A percentile compares a stretch with the other conserved stretches of the same genome.
These are phyloP conservation scores for Drosophila lacicola DNA, from an alignment of 2,888 invertebrate genomes.

Conservation along the genomic window DNA sequence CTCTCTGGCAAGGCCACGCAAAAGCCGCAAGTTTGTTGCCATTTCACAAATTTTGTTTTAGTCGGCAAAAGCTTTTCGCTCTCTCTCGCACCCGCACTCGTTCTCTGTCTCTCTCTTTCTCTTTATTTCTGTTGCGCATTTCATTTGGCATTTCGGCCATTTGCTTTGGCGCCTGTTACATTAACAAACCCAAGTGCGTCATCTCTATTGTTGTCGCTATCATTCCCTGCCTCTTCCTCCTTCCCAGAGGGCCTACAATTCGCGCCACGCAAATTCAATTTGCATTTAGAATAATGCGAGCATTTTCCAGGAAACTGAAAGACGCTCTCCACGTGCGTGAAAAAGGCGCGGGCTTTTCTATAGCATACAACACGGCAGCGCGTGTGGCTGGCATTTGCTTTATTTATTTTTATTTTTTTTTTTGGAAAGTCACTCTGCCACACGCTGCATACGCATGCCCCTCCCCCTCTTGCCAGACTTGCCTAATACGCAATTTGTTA, in stretches of 20 bases:
- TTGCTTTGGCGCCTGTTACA: slow-evolving; percentile 36
- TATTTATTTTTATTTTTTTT: not conserved
- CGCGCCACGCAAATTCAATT: slow-evolving; percentile 61
- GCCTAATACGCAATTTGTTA: slow-evolving; percentile 50
- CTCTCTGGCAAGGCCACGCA: slow-evolving; percentile 51
- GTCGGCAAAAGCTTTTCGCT: slow-evolving; percentile 7
- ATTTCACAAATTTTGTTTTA: slow-evolving; percentile 7
- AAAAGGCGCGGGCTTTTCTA: slow-evolving; percentile 27
- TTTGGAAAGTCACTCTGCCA: slow-evolving; percentile 17
- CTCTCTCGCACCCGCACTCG: not conserved
- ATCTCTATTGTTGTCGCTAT: slow-evolving; percentile 59
- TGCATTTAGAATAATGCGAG: slow-evolving; percentile 56
- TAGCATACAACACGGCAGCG: slow-evolving; percentile 8
- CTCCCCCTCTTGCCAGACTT: not conserved
- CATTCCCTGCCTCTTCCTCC: slow-evolving; percentile 5
- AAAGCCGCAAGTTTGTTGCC: slow-evolving; percentile 36
- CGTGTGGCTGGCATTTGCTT: slow-evolving; percentile 4
- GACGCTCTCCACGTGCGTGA: slow-evolving; percentile 11
- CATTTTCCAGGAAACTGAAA: slow-evolving; percentile 52
- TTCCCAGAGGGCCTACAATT: slow-evolving; percentile 7
- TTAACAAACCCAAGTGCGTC: slow-evolving; percentile 64
- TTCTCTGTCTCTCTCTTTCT: not conserved
- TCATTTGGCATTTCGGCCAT: slow-evolving; percentile 4
- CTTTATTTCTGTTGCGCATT: slow-evolving; percentile 56
- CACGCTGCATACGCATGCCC: slow-evolving; percentile 20